These are phyloP conservation scores for Megalonaias nervosa DNA, from an alignment of 1,140 invertebrate species.

Conservation along the genomic window DNA sequence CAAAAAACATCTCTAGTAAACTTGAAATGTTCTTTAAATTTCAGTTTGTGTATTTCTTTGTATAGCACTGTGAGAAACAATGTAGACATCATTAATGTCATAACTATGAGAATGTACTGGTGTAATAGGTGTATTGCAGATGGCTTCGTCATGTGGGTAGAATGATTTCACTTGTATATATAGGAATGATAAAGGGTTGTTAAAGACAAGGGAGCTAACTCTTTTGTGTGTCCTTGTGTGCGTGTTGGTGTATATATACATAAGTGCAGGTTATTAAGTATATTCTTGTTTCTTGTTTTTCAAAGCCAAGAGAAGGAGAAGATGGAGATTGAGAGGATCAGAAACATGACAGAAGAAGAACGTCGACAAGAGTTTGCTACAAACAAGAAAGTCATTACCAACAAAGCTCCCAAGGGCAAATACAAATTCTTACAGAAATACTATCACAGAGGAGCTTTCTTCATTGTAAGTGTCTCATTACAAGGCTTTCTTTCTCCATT, in stretches of 20 bases:
- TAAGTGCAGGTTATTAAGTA: not conserved
- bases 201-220: not conserved
- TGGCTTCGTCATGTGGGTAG: not conserved
- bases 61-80: too few relatives aligned
- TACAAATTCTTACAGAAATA: constrained; percentile 99
- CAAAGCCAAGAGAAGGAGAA: constrained; percentile 80
- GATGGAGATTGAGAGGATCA: constrained; percentile 90
- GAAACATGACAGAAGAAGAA: constrained; percentile 98
- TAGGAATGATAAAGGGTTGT: not conserved
- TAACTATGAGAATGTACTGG: not conserved
- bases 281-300: constrained; percentile 27
- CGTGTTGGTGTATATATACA: not conserved
- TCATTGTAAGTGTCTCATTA: constrained; percentile 75
- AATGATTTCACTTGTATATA: not conserved
- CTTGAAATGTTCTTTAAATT: too few relatives aligned
- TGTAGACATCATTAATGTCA: too few relatives aligned
- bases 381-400: constrained; percentile 96
- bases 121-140: not conserved
- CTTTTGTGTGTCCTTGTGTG: too few relatives aligned
- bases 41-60: too few relatives aligned
- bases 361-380: constrained; percentile 82
- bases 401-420: constrained; percentile 97
- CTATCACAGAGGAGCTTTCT: constrained; percentile 99
- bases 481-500: too few relatives aligned
- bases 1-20: too few relatives aligned